These are phyloP conservation scores for Tachystola acroxantha DNA, from an alignment of 2,888 invertebrate genomes.

Conservation along the genomic window DNA sequence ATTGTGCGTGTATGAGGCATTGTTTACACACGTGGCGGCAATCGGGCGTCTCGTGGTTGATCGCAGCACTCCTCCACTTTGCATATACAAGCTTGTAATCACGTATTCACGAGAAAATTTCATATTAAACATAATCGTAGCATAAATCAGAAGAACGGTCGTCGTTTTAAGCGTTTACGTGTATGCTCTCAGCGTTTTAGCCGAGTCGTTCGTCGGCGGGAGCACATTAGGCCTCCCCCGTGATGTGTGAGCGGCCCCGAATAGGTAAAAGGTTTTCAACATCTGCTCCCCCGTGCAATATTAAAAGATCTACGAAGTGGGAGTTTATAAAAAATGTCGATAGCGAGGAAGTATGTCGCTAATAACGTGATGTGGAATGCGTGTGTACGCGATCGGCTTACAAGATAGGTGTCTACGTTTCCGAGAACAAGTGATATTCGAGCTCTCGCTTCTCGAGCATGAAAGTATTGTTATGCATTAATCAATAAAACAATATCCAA, in stretches of 20 bases:
- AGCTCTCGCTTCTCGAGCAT: no score
- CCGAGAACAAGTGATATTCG: not conserved
- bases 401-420: slow-evolving; percentile 3
- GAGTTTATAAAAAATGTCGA: slow-evolving; percentile 50
- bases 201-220: slow-evolving; percentile 24
- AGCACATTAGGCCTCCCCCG: slow-evolving; percentile 43
- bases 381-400: slow-evolving; percentile 12
- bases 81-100: slow-evolving; percentile 1
- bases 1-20: slow-evolving; percentile 3
- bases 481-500: not conserved
- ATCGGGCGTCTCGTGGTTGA: not conserved
- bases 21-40: slow-evolving; percentile 7
- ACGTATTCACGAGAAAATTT: slow-evolving; percentile 3
- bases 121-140: slow-evolving; percentile 3
- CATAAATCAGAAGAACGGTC: slow-evolving; percentile 37
- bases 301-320: slow-evolving; percentile 56
- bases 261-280: slow-evolving; percentile 61
- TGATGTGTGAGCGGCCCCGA: slow-evolving; percentile 34
- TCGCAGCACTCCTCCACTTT: slow-evolving; percentile 1
- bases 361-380: slow-evolving; percentile 12
- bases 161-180: slow-evolving; percentile 36
- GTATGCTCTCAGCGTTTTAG: slow-evolving; percentile 38
- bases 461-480: no score
- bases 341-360: slow-evolving; percentile 9
- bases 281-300: slow-evolving; percentile 63